Conservation (phyloP, 2,888 invertebrate genomes). For the Caenorhabditis japonica region DNA sequence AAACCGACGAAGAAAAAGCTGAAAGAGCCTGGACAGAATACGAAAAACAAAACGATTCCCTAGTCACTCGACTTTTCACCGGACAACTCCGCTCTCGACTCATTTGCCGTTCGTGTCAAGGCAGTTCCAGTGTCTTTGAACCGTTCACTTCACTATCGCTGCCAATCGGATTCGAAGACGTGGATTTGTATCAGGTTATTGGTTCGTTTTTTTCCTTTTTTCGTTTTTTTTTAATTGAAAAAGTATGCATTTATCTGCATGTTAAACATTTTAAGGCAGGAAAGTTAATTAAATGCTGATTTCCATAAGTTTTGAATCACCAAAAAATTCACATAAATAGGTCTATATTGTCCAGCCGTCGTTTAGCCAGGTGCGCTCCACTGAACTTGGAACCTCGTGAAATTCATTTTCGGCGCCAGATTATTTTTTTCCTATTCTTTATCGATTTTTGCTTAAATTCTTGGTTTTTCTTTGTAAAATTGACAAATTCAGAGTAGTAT, state of each 20-base stretch:
- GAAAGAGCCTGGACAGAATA: constrained; percentile 45
- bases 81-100: constrained; percentile 91
- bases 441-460: too few relatives aligned
- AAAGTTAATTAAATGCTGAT: background rate
- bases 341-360: background rate
- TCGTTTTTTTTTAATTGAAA: too few relatives aligned
- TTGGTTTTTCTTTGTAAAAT: too few relatives aligned
- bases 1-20: constrained; percentile 54
- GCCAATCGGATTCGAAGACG: constrained; percentile 91
- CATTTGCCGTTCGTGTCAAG: constrained; percentile 87
- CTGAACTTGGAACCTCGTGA: background rate
- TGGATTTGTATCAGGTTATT: constrained; percentile 81
- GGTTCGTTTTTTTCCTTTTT: constrained; percentile 51
- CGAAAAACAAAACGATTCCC: constrained; percentile 48
- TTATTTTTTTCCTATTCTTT: too few relatives aligned
- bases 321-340: background rate
- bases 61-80: constrained; percentile 67
- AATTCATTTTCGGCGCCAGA: too few relatives aligned
- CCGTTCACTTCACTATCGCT: constrained; percentile 91
- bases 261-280: too few relatives aligned
- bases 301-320: background rate
- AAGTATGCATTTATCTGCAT: too few relatives aligned
- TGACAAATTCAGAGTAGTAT: too few relatives aligned
- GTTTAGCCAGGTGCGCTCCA: background rate
- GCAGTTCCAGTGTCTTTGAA: constrained; percentile 87